phyloP scores from a whole-genome alignment of 2,113 vertebrate species.

The Ramphastos sulfuratus region DNA sequence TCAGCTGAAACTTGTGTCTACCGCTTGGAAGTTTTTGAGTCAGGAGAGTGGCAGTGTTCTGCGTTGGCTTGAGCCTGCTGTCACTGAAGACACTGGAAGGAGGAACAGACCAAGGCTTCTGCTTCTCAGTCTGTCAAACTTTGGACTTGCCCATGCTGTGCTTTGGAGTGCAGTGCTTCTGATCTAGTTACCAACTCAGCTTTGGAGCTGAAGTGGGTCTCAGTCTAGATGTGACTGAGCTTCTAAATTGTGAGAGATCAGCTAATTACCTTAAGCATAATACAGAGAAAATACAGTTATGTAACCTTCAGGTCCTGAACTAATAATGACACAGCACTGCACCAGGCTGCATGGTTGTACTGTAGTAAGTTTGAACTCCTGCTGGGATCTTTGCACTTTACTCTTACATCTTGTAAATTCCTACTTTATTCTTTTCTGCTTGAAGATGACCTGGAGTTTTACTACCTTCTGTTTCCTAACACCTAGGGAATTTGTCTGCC shows the following conservation, averaged over 20 bases:
- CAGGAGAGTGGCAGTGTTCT: not conserved
- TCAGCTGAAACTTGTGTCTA: fast-evolving
- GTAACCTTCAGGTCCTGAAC: not conserved
- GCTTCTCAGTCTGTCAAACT: not conserved
- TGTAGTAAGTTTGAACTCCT: not conserved
- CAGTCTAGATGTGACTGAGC: not conserved
- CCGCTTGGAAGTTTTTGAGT: not conserved
- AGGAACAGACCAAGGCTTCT: not conserved
- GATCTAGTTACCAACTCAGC: not conserved
- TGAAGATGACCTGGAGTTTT: not conserved
- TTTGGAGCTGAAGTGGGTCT: not conserved
- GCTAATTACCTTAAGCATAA: not conserved
- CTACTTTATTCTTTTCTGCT: not conserved
- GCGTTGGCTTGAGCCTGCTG: not conserved
- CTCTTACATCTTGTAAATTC: not conserved
- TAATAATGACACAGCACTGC: not conserved
- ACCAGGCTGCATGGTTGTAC: not conserved
- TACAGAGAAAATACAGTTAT: not conserved
- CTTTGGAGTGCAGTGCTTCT: not conserved
- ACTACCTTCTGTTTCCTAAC: not conserved
- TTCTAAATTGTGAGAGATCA: not conserved
- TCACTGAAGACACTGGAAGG: not conserved
- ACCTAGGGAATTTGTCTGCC: not conserved
- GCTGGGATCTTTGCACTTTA: not conserved
- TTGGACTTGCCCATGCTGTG: not conserved